Conservation (phyloP, 2,888 invertebrate species). For the Keiferia lycopersicella region DNA sequence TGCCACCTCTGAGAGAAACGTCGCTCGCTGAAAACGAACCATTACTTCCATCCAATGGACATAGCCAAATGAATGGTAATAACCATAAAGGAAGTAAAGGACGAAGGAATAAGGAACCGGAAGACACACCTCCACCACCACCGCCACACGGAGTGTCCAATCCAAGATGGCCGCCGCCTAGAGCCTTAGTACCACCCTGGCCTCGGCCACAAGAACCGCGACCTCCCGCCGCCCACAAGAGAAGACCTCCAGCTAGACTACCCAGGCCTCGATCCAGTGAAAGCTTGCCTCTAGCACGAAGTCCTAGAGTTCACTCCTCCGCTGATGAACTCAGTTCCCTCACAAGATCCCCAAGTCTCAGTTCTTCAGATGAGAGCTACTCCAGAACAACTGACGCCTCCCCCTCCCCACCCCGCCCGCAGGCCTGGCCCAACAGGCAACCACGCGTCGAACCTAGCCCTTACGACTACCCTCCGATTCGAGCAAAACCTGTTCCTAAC, state of each 20-base stretch:
- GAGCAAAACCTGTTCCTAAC: slow-evolving; percentile 65
- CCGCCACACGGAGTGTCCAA: slow-evolving; percentile 76
- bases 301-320: slow-evolving; percentile 86
- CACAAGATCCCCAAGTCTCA: slow-evolving; percentile 90
- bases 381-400: slow-evolving; percentile 89
- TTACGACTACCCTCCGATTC: slow-evolving; percentile 82
- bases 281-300: slow-evolving; percentile 81
- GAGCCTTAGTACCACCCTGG: slow-evolving; percentile 83
- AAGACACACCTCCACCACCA: slow-evolving; percentile 81
- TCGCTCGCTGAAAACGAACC: slow-evolving; percentile 83
- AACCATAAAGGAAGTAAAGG: slow-evolving; percentile 74
- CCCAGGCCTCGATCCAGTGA: slow-evolving; percentile 86
- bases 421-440: slow-evolving; percentile 73
- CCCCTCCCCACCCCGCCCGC: slow-evolving; percentile 82
- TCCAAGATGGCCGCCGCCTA: slow-evolving; percentile 75
- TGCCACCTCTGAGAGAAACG: slow-evolving; percentile 80
- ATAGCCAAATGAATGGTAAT: slow-evolving; percentile 58
- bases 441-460: slow-evolving; percentile 80
- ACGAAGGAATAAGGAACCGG: slow-evolving; percentile 68
- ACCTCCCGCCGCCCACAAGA: slow-evolving; percentile 64
- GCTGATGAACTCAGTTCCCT: slow-evolving; percentile 91
- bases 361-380: slow-evolving; percentile 92
- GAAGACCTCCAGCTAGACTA: slow-evolving; percentile 70
- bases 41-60: slow-evolving; percentile 69
- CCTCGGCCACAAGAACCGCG: slow-evolving; percentile 79